These are phyloP conservation scores for Canis aureus DNA, from an alignment of 2,113 vertebrate species.

Conservation along the genomic window DNA sequence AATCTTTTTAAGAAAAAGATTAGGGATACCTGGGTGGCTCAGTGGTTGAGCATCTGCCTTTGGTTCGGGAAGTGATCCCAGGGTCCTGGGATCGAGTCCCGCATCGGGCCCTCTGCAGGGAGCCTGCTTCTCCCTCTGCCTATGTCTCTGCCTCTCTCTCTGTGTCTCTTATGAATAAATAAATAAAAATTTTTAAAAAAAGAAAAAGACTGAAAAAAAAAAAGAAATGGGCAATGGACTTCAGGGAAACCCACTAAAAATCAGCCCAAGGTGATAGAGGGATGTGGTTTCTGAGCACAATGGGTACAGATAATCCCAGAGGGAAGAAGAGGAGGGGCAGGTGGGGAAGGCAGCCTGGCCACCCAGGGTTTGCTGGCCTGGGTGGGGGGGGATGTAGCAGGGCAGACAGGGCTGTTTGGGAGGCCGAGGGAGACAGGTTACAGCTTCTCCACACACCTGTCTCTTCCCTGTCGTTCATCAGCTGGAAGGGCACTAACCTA, in stretches of 20 bases:
- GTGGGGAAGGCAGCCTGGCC: background rate
- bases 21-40: too few species aligned
- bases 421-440: background rate
- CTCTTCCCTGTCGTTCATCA: background rate
- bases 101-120: too few species aligned
- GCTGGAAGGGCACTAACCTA: background rate
- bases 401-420: background rate
- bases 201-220: background rate
- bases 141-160: too few species aligned
- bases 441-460: background rate
- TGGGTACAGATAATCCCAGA: background rate
- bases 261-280: background rate
- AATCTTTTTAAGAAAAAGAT: background rate
- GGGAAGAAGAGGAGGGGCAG: background rate
- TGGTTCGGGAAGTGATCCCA: too few species aligned
- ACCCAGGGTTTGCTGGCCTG: background rate
- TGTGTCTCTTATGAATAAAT: too few species aligned
- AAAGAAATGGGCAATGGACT: background rate
- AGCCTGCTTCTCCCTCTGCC: too few species aligned
- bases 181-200: background rate
- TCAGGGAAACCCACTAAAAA: background rate
- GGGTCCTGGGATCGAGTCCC: too few species aligned
- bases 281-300: background rate
- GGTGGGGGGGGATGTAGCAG: background rate
- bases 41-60: too few species aligned